Conservation (phyloP, 2,888 invertebrate species). For the Ectemnius cavifrons region DNA sequence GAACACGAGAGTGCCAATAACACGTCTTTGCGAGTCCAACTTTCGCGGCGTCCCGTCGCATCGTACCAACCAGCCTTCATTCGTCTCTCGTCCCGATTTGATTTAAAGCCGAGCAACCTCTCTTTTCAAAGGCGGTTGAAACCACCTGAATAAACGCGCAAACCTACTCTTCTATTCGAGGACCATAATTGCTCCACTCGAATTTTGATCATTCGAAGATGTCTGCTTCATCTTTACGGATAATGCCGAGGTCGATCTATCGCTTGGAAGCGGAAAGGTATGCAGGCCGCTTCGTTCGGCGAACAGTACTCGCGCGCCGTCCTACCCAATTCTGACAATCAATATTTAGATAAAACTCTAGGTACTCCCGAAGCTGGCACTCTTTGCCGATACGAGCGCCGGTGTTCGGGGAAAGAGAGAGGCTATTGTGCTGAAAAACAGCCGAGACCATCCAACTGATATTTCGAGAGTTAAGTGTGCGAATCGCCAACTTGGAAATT, state of each 20-base stretch:
- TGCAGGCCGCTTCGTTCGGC: too few species aligned
- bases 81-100: slow-evolving; percentile 31
- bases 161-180: too few species aligned
- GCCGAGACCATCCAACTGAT: slow-evolving; percentile 33
- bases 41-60: slow-evolving; percentile 33
- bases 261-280: neutral
- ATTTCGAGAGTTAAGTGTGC: slow-evolving; percentile 39
- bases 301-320: too few species aligned
- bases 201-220: too few species aligned
- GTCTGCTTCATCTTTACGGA: too few species aligned
- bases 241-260: slow-evolving; percentile 9
- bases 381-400: too few species aligned
- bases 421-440: neutral
- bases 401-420: too few species aligned
- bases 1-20: slow-evolving; percentile 52
- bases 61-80: slow-evolving; percentile 20
- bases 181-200: too few species aligned
- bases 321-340: too few species aligned
- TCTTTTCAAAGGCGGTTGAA: neutral
- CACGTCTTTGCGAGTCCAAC: slow-evolving; percentile 55
- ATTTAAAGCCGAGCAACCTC: slow-evolving; percentile 38
- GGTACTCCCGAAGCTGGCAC: too few species aligned
- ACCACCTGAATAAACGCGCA: neutral
- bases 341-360: too few species aligned
- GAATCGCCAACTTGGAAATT: slow-evolving; percentile 60